Evolutionary conservation across 2,797 vertebrate species (phyloP), one percentile per base, ranked within the genome.

Genomic region (Steatocranus sp.): DNA sequence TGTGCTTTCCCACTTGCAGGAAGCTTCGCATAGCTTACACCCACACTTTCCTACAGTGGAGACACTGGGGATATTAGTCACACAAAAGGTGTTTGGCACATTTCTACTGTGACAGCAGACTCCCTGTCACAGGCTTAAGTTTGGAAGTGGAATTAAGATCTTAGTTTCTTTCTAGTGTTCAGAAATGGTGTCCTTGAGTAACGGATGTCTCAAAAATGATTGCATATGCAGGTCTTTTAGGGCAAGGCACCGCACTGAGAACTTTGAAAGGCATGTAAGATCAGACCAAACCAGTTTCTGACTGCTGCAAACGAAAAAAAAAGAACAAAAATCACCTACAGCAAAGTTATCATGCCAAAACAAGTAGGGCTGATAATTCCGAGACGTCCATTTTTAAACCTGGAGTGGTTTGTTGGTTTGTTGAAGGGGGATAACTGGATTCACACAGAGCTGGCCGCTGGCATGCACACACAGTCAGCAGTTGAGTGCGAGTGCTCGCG

Each of bases 341-440:
- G 95, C 92, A 89, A 87, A 88, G 83, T 92, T 94, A 94, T 96
- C 93, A 84, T 95, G 95, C 94, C 94, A 96, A 96, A 97, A 97
- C 95, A 97, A 96, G 94, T 93, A 96, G 92, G 91, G 89, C 89
- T 96, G 95, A 94, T 96, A 94, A 93, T 96, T 96, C 95, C 92
- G 90, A 92, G 93, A 92, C 95, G 94, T 93, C 94, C 93, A 94
- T 96, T 96, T 94, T 93, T 94, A 93, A 95, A 93, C 94, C 92
- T 92, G 93, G 89, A 93, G 25, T 76, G 93, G 93, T 94, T 95
- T 94, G 91, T 92, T 90, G 93, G 93, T 89, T 87, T 88, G 90
- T 94, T 93, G 93, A 90, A 94, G 86, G 86, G 92, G 91, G 94
- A 95, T 93, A 90, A 94, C 89, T 90, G 91, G 85, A 84, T 93